A percentile compares a stretch with the other conserved stretches of the same genome.
phyloP scores from a whole-genome alignment of 2,888 invertebrate species.

The Nymphalis urticae region DNA sequence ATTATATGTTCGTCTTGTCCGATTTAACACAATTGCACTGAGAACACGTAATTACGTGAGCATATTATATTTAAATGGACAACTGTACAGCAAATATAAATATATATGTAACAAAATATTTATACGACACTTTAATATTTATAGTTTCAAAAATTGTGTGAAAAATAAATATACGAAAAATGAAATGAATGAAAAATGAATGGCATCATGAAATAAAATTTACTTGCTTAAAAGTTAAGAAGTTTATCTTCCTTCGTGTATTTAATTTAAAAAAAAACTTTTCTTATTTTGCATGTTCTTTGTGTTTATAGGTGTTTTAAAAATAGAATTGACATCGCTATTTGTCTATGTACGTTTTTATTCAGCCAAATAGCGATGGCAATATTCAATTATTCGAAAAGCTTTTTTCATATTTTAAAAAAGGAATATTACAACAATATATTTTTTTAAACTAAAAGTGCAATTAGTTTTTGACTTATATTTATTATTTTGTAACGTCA shows the following conservation, averaged over 20 bases:
- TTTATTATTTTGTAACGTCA: too few species aligned
- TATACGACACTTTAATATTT: too few species aligned
- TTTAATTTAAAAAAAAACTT: neutral
- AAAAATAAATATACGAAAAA: too few species aligned
- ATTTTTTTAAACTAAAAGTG: too few species aligned
- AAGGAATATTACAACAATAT: too few species aligned
- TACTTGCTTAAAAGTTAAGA: too few species aligned
- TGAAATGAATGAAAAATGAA: too few species aligned
- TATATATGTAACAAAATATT: neutral
- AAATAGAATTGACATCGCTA: neutral
- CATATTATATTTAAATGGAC: neutral
- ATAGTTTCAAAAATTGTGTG: too few species aligned
- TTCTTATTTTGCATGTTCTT: slow-evolving; percentile 17
- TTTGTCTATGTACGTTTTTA: slow-evolving; percentile 4
- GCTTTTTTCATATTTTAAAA: slow-evolving; percentile 6
- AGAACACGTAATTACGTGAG: slow-evolving; percentile 22
- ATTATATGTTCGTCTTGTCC: slow-evolving; percentile 52
- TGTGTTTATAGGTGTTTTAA: neutral
- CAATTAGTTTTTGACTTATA: too few species aligned
- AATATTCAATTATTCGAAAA: neutral
- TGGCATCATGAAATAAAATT: too few species aligned
- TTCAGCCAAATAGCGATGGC: neutral
- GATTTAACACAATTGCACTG: slow-evolving; percentile 65
- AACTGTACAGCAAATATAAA: slow-evolving; percentile 3
- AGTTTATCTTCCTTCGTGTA: slow-evolving; percentile 2